Conservation (phyloP, 1,140 invertebrate genomes). For the Rhynchophorus ferrugineus region DNA sequence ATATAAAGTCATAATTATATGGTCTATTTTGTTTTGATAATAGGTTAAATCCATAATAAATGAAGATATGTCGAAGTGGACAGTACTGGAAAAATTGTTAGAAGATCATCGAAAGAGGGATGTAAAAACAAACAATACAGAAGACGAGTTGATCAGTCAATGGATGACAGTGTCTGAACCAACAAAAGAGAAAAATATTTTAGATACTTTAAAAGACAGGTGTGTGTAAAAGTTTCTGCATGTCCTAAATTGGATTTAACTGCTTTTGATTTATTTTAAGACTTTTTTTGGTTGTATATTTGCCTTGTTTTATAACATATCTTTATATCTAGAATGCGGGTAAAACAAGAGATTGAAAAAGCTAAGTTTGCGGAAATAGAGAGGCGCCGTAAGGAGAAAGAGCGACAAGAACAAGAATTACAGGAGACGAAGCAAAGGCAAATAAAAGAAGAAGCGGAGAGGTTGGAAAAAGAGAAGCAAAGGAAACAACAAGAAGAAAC, state of each 20-base stretch:
- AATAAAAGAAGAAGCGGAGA: conserved; percentile 41
- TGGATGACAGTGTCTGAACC: conserved; percentile 54
- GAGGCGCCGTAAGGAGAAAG: conserved; percentile 41
- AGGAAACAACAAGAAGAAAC: conserved; percentile 37
- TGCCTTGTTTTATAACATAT: not conserved
- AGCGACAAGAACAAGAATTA: conserved; percentile 40
- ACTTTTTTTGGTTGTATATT: no score
- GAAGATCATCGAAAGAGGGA: conserved; percentile 42
- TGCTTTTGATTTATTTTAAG: no score
- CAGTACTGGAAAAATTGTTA: conserved; percentile 41
- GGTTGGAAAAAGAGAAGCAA: conserved; percentile 37
- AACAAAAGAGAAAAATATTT: conserved; percentile 48
- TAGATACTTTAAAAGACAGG: conserved; percentile 50
- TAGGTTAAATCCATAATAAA: conserved; percentile 39
- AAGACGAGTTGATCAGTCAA: conserved; percentile 49
- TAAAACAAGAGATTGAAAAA: conserved; percentile 41
- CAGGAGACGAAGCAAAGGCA: conserved; percentile 32
- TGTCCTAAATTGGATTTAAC: not conserved
- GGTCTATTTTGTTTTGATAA: not conserved
- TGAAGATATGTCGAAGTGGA: conserved; percentile 42
- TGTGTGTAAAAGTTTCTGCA: not conserved
- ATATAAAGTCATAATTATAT: no score
- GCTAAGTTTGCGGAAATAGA: conserved; percentile 46
- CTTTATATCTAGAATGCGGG: conserved; percentile 34
- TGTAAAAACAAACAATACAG: conserved; percentile 22